Evolutionary conservation across 2,113 vertebrate genomes (phyloP), one percentile per base, ranked within the genome.

Genomic region (Sprattus sprattus): DNA sequence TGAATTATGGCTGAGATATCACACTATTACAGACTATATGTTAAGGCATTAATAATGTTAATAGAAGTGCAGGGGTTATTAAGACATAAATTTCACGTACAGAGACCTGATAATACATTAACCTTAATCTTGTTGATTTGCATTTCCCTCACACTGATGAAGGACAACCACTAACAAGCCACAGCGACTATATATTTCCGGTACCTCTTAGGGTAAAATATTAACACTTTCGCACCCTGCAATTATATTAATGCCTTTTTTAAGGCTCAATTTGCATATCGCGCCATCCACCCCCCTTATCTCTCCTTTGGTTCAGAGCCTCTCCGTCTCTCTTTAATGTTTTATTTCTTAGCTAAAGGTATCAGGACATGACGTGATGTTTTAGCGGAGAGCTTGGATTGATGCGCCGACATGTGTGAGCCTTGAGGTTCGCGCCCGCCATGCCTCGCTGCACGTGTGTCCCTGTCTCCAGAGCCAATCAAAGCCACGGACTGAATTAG

Each of bases 181-280:
- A 81, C 57, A 9, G 81, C 20, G 82, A 86, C 84, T 95, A 94
- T 95, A 78, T 91, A 93, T 89, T 89, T 90, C 88, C 91, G 87
- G 85, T 83, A 92, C 89, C 91, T 87, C 88, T 85, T 80, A 86
- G 71, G 88, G 85, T 93, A 93, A 95, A 95, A 95, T 91, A 94
- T 92, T 93, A 91, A 89, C 87, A 85, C 86, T 85, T 93, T 92
- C 91, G 91, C 89, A 90, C 91, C 93, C 92, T 89, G 90, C 93
- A 96, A 95, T 95, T 95, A 95, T 90, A 91, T 93, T 95, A 95
- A 96, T 95, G 95, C 91, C 91, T 95, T 95, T 96, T 96, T 95
- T 96, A 91, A 94, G 95, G 94, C 92, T 90, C 91, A 94, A 95
- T 95, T 94, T 95, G 94, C 93, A 96, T 96, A 96, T 96, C 91